These are phyloP conservation scores for Tetranychus cinnabarinus DNA, from an alignment of 1,140 invertebrate species.

Conservation along the genomic window DNA sequence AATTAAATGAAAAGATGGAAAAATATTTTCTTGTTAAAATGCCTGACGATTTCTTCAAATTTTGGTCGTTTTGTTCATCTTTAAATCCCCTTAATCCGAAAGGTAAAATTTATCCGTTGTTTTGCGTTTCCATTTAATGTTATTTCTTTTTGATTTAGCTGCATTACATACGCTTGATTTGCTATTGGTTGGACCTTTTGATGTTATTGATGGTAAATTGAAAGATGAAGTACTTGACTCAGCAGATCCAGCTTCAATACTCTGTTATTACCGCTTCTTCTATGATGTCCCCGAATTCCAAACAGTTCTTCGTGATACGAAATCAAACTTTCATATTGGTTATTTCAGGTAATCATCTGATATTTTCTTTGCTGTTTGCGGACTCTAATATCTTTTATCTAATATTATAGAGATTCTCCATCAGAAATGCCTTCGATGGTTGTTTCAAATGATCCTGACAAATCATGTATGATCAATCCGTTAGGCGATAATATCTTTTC, in stretches of 20 bases:
- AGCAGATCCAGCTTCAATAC: constrained; percentile 12
- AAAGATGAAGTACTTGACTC: constrained; percentile 28
- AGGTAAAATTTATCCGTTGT: constrained; percentile 20
- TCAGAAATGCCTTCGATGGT: constrained; percentile 45
- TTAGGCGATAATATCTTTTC: constrained; percentile 63
- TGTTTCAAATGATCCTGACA: constrained; percentile 40
- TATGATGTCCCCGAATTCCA: constrained; percentile 79
- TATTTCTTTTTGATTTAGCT: neutral
- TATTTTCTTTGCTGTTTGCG: neutral
- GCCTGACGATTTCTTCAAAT: constrained; percentile 65
- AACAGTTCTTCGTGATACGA: constrained; percentile 28
- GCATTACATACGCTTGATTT: constrained; percentile 27
- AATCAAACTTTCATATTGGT: constrained; percentile 51
- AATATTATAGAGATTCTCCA: constrained; percentile 35
- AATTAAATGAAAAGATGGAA: neutral
- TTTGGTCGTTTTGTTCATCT: constrained; percentile 49
- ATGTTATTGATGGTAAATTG: constrained; percentile 34
- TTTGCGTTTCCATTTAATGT: constrained; percentile 32
- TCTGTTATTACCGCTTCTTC: constrained; percentile 68
- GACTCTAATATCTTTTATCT: too few relatives aligned
- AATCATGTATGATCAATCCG: constrained; percentile 38
- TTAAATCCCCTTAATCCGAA: constrained; percentile 32
- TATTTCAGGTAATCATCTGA: constrained; percentile 27
- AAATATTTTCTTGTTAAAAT: constrained; percentile 55
- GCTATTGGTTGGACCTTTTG: constrained; percentile 58